Evolutionary conservation across 1,140 invertebrate genomes (phyloP).

Genomic region (Zaprionus nigranus): DNA sequence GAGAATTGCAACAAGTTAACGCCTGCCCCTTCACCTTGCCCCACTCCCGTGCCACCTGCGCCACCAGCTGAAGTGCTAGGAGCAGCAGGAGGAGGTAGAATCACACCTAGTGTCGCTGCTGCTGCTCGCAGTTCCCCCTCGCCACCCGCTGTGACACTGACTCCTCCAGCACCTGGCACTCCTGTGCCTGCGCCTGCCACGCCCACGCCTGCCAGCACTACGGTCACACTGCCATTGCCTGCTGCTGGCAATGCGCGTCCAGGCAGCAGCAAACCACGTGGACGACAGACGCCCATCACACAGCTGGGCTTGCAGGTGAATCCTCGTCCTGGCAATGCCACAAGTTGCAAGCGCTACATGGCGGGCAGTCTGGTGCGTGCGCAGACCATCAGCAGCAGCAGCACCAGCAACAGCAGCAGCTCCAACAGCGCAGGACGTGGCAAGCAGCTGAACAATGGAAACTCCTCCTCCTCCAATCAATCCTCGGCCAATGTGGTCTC

Average conservation of each 20-base stretch:
- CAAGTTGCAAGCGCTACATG: constrained; percentile 66
- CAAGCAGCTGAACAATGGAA: constrained; percentile 22
- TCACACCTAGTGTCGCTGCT: neutral
- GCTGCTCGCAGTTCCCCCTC: constrained; percentile 38
- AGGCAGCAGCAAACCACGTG: constrained; percentile 62
- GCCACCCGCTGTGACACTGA: constrained; percentile 57
- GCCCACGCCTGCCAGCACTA: constrained; percentile 34
- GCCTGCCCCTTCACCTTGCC: neutral
- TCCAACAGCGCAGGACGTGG: constrained; percentile 52
- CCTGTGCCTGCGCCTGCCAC: constrained; percentile 34
- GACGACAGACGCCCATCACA: constrained; percentile 61
- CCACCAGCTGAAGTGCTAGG: neutral
- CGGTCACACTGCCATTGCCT: constrained; percentile 50
- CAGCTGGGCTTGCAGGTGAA: constrained; percentile 66
- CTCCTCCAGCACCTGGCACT: constrained; percentile 56
- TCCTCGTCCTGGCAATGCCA: constrained; percentile 34
- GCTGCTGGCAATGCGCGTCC: constrained; percentile 36
- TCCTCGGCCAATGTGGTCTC: constrained; percentile 43
- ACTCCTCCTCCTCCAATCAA: constrained; percentile 19
- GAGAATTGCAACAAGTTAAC: constrained; percentile 66
- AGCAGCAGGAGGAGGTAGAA: neutral
- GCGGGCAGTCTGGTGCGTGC: constrained; percentile 73
- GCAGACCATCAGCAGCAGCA: constrained; percentile 71
- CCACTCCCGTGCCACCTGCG: neutral
- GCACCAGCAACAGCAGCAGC: constrained; percentile 69